phyloP scores from a whole-genome alignment of 2,888 invertebrate genomes.

The Ecdyonurus torrentis region DNA sequence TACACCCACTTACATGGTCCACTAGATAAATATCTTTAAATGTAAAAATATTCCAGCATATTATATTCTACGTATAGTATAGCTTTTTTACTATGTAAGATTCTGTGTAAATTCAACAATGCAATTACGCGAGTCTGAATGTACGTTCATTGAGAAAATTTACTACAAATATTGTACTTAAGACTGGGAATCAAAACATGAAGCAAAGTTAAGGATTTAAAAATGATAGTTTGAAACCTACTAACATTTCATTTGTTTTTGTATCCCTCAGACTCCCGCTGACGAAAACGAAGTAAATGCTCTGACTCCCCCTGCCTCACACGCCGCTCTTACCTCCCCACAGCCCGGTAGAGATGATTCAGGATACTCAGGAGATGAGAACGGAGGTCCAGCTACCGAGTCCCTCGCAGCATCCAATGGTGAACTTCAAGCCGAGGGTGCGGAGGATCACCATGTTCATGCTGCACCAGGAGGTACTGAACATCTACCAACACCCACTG shows the following conservation, averaged over 20 bases:
- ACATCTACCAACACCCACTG: slow-evolving; percentile 44
- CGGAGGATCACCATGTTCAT: slow-evolving; percentile 11
- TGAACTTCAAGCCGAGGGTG: slow-evolving; percentile 11
- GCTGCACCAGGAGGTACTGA: slow-evolving; percentile 33
- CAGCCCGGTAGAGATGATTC: slow-evolving; percentile 12
- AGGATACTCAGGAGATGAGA: slow-evolving; percentile 7
- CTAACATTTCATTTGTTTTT: neutral
- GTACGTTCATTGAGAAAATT: too few species aligned
- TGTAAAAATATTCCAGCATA: too few species aligned
- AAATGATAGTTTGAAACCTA: neutral
- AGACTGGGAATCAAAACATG: too few species aligned
- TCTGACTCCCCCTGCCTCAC: neutral
- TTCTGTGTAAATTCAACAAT: too few species aligned
- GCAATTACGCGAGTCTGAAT: too few species aligned
- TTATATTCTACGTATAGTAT: too few species aligned
- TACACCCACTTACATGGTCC: too few species aligned
- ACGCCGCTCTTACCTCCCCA: slow-evolving; percentile 6
- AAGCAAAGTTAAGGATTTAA: too few species aligned
- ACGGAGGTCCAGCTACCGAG: slow-evolving; percentile 5
- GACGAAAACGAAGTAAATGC: neutral
- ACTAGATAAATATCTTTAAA: too few species aligned
- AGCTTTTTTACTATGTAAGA: too few species aligned
- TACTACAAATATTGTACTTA: too few species aligned
- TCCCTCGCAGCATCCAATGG: slow-evolving; percentile 3
- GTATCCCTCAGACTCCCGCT: neutral